Evolutionary conservation across 2,888 invertebrate genomes (phyloP).

Genomic region (Drosophila acutilabella): DNA sequence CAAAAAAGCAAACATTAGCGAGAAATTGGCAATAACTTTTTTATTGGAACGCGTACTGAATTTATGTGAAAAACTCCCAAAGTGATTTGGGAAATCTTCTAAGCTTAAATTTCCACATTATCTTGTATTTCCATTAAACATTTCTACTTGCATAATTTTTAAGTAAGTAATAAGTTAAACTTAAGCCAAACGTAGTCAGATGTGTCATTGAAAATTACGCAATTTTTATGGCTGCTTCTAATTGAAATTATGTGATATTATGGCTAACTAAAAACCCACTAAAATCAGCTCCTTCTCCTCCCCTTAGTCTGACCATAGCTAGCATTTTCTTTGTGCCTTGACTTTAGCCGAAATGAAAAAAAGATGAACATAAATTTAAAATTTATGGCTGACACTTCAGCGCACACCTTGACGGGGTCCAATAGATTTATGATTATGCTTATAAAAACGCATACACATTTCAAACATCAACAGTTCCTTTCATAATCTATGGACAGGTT

Average conservation of each 20-base stretch:
- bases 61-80: neutral
- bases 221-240: conserved; percentile 39
- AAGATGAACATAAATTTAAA: conserved; percentile 72
- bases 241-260: conserved; percentile 35
- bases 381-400: conserved; percentile 74
- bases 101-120: too few species aligned
- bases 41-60: neutral
- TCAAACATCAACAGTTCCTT: conserved; percentile 75
- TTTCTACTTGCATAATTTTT: too few species aligned
- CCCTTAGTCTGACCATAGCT: neutral
- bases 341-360: conserved; percentile 31
- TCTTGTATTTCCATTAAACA: too few species aligned
- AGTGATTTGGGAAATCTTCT: neutral
- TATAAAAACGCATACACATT: conserved; percentile 47
- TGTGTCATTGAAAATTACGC: conserved; percentile 53
- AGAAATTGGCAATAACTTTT: too few species aligned
- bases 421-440: conserved; percentile 66
- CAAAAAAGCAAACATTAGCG: conserved; percentile 1
- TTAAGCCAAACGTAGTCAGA: conserved; percentile 33
- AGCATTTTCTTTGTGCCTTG: conserved; percentile 41
- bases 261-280: conserved; percentile 10
- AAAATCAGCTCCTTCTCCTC: neutral
- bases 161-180: neutral
- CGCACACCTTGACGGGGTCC: conserved; percentile 44
- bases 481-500: conserved; percentile 69